Conservation (phyloP, 2,113 vertebrate species). For the Pelvicachromis taeniatus region DNA sequence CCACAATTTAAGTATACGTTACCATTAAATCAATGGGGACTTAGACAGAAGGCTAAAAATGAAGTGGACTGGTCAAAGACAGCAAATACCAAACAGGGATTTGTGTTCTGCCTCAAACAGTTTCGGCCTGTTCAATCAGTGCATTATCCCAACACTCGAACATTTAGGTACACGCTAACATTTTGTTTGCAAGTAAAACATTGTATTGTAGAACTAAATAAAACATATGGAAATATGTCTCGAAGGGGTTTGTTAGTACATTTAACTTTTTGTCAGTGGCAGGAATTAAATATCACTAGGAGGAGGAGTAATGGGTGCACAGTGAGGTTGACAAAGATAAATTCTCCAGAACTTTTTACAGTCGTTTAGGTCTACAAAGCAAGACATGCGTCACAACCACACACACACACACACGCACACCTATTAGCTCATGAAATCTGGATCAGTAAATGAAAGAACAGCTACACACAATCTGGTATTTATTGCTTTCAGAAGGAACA, state of each 20-base stretch:
- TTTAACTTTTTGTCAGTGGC: neutral
- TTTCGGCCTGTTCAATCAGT: neutral
- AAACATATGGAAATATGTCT: neutral
- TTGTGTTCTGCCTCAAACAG: neutral
- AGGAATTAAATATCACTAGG: neutral
- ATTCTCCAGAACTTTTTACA: neutral
- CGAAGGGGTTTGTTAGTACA: neutral
- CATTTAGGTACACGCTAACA: neutral
- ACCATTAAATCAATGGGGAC: constrained; percentile 51
- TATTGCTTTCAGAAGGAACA: neutral
- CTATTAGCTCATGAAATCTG: neutral
- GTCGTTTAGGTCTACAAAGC: neutral
- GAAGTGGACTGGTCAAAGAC: neutral
- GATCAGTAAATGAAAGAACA: neutral
- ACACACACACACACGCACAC: neutral
- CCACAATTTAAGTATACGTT: constrained; percentile 32
- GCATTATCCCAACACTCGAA: neutral
- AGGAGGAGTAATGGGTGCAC: constrained; percentile 8
- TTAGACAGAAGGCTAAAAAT: constrained; percentile 13
- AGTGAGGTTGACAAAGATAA: neutral
- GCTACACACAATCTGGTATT: neutral
- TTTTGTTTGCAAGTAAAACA: neutral
- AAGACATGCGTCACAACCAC: neutral
- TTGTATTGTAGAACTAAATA: neutral
- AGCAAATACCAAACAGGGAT: neutral